Percentiles rank a stretch among this genome's conserved stretches.
phyloP scores from a whole-genome alignment of 2,113 vertebrate genomes.

The Phyllostomus discolor region DNA sequence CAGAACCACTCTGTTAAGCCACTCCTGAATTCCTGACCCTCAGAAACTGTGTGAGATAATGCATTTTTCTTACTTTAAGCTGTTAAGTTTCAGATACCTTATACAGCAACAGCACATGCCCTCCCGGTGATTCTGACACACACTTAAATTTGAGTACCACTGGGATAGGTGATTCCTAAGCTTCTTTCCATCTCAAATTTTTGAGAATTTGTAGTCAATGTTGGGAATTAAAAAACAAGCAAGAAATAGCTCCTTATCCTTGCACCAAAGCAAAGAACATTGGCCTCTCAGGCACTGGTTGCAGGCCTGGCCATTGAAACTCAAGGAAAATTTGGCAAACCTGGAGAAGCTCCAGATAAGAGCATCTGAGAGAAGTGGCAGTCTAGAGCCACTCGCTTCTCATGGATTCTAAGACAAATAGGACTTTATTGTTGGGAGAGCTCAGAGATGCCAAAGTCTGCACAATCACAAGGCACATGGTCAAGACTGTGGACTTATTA shows the following conservation, averaged over 20 bases:
- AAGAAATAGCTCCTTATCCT: not conserved
- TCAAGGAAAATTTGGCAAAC: not conserved
- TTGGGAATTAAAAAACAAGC: constrained; percentile 16
- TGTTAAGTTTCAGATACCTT: not conserved
- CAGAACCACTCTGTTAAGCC: not conserved
- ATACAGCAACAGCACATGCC: not conserved
- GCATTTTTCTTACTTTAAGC: not conserved
- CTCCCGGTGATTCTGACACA: not conserved
- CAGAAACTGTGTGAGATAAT: not conserved
- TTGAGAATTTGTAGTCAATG: not conserved
- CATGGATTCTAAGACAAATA: not conserved
- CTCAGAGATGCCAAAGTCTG: not conserved
- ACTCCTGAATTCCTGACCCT: not conserved
- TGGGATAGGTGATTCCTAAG: not conserved
- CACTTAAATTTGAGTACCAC: not conserved
- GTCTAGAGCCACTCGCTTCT: not conserved
- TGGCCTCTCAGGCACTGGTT: not conserved
- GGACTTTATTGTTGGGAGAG: not conserved
- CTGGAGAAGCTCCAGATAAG: not conserved
- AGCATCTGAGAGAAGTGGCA: not conserved
- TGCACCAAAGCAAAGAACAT: not conserved
- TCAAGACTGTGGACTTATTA: not conserved
- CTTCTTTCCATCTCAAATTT: not conserved
- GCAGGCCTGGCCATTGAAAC: not conserved
- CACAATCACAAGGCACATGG: not conserved